Percentiles rank a stretch among this genome's conserved stretches.
These are phyloP conservation scores for Ia io DNA, from an alignment of 2,113 vertebrate genomes.

Conservation along the genomic window DNA sequence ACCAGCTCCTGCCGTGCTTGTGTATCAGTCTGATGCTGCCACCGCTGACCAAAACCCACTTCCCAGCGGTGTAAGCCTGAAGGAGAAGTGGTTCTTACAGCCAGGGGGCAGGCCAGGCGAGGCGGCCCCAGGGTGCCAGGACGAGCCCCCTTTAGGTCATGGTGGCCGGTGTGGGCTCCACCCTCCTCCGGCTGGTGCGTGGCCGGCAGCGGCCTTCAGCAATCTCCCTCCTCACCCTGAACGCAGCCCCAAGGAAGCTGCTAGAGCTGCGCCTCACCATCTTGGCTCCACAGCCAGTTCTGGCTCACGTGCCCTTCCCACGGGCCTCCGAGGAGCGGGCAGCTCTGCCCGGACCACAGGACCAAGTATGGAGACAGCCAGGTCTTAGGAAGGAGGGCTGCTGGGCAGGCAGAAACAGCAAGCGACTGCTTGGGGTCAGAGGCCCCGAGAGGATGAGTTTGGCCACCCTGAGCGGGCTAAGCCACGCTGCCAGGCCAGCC, in stretches of 20 bases:
- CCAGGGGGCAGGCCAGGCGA: not conserved
- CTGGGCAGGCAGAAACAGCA: not conserved
- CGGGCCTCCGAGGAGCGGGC: not conserved
- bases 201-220: not conserved
- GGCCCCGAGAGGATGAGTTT: not conserved
- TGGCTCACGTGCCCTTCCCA: too few relatives aligned
- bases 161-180: fast-evolving
- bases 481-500: not conserved
- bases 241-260: not conserved
- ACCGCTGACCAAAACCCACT: not conserved
- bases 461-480: not conserved
- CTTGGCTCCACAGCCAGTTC: not conserved
- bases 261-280: not conserved
- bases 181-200: not conserved
- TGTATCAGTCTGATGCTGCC: not conserved
- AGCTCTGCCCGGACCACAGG: not conserved
- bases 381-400: not conserved
- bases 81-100: slow-evolving; percentile 7
- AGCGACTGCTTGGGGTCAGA: not conserved
- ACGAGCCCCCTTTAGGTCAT: not conserved
- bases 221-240: not conserved
- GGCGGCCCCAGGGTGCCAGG: not conserved
- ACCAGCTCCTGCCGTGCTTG: not conserved
- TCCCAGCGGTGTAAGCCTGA: not conserved
- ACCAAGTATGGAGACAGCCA: not conserved